Evolutionary conservation across 2,797 vertebrate genomes (phyloP), one percentile per base, ranked within the genome.

Genomic region (Sebastes vulpes): DNA sequence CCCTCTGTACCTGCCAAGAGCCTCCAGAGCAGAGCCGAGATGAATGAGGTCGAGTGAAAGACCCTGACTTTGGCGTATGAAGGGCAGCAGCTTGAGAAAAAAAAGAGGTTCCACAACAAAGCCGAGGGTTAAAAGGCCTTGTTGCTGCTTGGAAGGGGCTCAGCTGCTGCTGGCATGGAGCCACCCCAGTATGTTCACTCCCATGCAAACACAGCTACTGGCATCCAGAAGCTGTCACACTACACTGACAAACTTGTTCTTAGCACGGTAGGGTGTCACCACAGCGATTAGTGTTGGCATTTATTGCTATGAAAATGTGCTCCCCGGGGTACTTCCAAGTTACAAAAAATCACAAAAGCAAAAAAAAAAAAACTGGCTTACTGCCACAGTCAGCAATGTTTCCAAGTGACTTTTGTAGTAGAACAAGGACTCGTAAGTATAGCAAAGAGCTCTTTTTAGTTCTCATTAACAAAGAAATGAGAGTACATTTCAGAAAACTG

Each of bases 121-220:
- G 88, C 88, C 46, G 57, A 71, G 66, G 59, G 6, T 74, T 86
- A 69, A 92, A 90, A 82, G 85, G 82, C 66, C 87, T 82, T 85
- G 73, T 92, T 90, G 91, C 84, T 87, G 77, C 35, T 60, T 95
- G 94, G 93, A 93, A 82, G 91, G 77, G 56, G 83, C 54, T 91
- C 86, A 90, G 85, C 87, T 90, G 75, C 87, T 90, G 68, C 85
- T 95, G 93, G 91, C 91, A 71, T 32, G 75, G 69, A 77, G 87
- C 90, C 94, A 95, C 29, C 4, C 14, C 77, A 69, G 74, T 75
- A 83, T 85, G 78, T 83, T 92, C 73, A 5, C 80, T 79, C n/a
- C 65, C 68, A 89, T 94, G 78, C 89, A 87, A 90, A 87, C 90
- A 87, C 81, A 20, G 65, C 82, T 84, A 85, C 72, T 1, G 20